phyloP scores from a whole-genome alignment of 2,888 invertebrate genomes.

The Drosophila dives region DNA sequence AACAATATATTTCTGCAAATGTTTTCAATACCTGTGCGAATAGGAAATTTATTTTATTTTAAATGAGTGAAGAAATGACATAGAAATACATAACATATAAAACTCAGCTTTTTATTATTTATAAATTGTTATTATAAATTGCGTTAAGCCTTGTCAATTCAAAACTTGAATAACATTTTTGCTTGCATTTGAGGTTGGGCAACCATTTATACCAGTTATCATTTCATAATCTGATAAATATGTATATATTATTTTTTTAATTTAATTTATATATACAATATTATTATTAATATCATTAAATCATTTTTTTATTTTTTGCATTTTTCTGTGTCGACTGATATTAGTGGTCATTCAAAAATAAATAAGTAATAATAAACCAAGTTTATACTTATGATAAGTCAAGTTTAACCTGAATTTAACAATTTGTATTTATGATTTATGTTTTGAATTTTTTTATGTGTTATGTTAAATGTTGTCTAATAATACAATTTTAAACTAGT shows the following conservation, averaged over 20 bases:
- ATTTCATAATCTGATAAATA: too few species aligned
- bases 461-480: not conserved
- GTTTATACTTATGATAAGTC: not conserved
- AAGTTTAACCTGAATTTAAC: not conserved
- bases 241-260: not conserved
- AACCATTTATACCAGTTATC: not conserved
- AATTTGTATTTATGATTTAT: not conserved
- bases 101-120: too few species aligned
- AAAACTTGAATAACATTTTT: not conserved
- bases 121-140: too few species aligned
- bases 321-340: not conserved
- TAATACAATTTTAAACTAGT: not conserved
- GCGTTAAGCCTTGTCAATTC: not conserved
- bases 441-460: not conserved
- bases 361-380: not conserved
- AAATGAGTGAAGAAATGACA: too few species aligned
- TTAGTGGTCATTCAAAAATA: not conserved
- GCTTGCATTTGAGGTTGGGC: too few species aligned
- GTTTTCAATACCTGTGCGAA: rapidly evolving
- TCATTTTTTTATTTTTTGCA: not conserved
- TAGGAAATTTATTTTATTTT: not conserved
- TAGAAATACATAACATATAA: too few species aligned
- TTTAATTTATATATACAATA: not conserved
- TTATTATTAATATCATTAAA: not conserved
- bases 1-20: not conserved